Evolutionary conservation across 2,797 vertebrate species (phyloP).

Genomic region (Coccyzus lansbergi): DNA sequence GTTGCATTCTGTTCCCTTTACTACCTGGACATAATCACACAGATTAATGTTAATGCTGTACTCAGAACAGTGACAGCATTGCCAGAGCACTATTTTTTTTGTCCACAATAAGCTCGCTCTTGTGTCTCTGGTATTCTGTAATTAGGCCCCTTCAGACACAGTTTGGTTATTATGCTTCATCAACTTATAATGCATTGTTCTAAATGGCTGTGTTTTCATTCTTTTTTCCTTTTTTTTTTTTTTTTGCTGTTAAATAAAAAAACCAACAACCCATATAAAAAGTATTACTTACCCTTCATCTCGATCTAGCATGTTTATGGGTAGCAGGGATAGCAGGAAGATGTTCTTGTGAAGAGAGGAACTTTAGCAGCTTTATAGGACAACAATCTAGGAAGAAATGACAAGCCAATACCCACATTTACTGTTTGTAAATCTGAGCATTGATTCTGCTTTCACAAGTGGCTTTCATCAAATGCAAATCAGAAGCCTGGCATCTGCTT

Average conservation of each 20-base stretch:
- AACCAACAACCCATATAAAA: neutral
- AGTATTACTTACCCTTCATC: constrained; percentile 69
- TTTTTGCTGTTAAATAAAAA: neutral
- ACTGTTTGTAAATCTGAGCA: constrained; percentile 70
- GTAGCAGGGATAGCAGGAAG: constrained; percentile 23
- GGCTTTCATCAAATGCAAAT: constrained; percentile 75
- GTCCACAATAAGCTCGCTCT: constrained; percentile 47
- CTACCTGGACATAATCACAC: constrained; percentile 17
- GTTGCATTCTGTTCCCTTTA: neutral
- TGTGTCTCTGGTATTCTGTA: constrained; percentile 43
- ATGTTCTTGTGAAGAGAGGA: constrained; percentile 6
- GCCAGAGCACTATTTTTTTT: constrained; percentile 44
- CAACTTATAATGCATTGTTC: constrained; percentile 40
- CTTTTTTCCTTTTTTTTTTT: neutral
- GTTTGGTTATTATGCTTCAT: constrained; percentile 54
- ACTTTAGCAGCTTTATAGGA: constrained; percentile 63
- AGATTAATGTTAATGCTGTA: constrained; percentile 21
- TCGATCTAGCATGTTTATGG: constrained; percentile 50
- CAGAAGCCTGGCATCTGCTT: constrained; percentile 73
- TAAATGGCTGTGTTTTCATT: constrained; percentile 31
- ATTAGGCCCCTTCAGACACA: constrained; percentile 57
- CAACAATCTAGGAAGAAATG: constrained; percentile 65
- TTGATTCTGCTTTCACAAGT: constrained; percentile 71
- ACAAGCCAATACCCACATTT: constrained; percentile 64
- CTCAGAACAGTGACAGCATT: constrained; percentile 19